A percentile compares a stretch with the other conserved stretches of the same genome.
Conservation (phyloP, 1,140 invertebrate species). For the Cyphomyrmex costatus region DNA sequence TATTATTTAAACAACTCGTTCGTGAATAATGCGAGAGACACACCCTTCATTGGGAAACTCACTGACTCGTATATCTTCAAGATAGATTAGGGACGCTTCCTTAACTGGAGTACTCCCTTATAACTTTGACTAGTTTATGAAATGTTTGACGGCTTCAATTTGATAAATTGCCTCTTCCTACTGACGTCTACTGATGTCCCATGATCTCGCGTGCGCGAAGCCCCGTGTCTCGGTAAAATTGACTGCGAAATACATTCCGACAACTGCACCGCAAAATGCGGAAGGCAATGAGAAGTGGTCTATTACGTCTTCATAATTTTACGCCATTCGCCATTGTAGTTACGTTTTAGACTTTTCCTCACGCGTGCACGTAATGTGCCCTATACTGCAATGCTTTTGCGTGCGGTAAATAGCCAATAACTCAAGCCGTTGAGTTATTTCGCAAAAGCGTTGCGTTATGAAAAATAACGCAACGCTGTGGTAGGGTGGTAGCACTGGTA, state of each 20-base stretch:
- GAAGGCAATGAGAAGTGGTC: background rate
- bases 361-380: no score
- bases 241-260: background rate
- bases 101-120: background rate
- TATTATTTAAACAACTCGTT: slow-evolving; percentile 9
- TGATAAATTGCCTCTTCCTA: slow-evolving; percentile 11
- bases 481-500: no score
- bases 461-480: no score
- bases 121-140: background rate
- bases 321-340: background rate
- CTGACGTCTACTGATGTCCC: no score
- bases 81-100: background rate
- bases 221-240: slow-evolving; percentile 21
- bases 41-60: background rate
- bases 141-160: slow-evolving; percentile 14
- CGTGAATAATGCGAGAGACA: background rate
- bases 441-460: no score
- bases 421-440: no score
- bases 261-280: background rate
- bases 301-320: slow-evolving; percentile 1
- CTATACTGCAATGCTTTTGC: no score
- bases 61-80: background rate
- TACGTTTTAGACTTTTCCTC: background rate
- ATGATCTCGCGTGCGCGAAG: background rate
- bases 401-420: no score